phyloP scores from a whole-genome alignment of 2,888 invertebrate genomes.

The Aproaerema taeniolella region DNA sequence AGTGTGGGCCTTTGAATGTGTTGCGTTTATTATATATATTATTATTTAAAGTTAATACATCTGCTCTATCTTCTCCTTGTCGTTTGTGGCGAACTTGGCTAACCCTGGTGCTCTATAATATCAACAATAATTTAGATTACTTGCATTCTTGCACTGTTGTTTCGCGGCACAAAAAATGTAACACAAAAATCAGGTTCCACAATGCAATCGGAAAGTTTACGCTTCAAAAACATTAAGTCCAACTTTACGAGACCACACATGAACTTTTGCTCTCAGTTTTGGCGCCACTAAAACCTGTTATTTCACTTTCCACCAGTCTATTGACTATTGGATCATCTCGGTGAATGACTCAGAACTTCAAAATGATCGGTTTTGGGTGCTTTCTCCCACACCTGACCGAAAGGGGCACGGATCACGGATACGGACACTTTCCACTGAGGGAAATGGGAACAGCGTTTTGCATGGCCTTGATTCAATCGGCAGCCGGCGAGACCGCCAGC shows the following conservation, averaged over 20 bases:
- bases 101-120: no score
- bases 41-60: no score
- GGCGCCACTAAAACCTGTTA: conserved; percentile 55
- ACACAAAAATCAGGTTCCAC: no score
- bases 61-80: no score
- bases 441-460: conserved; percentile 70
- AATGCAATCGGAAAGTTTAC: no score
- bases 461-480: conserved; percentile 66
- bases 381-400: conserved; percentile 73
- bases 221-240: no score
- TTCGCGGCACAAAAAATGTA: no score
- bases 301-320: conserved; percentile 57
- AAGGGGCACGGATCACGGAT: conserved; percentile 71
- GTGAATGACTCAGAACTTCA: conserved; percentile 54
- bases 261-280: conserved; percentile 46
- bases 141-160: no score
- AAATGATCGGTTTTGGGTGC: conserved; percentile 63
- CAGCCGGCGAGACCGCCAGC: conserved; percentile 31
- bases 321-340: conserved; percentile 47
- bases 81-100: no score
- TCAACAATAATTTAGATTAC: no score
- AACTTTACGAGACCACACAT: neutral
- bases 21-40: no score
- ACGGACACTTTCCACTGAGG: conserved; percentile 68
- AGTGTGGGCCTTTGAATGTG: no score